Percentiles rank a stretch among this genome's conserved stretches.
phyloP scores from a whole-genome alignment of 1,140 invertebrate genomes.

The Venustaconcha ellipsiformis region DNA sequence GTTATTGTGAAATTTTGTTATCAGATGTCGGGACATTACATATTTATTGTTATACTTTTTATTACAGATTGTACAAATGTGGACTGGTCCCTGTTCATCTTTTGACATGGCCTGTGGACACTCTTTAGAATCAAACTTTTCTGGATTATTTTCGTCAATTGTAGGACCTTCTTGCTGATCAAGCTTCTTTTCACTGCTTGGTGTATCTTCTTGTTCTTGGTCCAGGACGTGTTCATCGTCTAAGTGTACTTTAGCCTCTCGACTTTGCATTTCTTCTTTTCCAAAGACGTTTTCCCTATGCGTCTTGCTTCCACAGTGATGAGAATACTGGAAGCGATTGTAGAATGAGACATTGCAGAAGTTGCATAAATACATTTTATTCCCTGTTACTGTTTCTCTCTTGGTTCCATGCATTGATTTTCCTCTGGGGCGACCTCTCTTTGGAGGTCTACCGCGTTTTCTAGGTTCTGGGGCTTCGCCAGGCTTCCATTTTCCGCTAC shows the following conservation, averaged over 20 bases:
- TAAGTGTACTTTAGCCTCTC: not conserved
- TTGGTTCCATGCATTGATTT: constrained; percentile 17
- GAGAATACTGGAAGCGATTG: constrained; percentile 41
- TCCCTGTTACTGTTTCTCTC: constrained; percentile 1
- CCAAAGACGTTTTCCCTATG: constrained; percentile 40
- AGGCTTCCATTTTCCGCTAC: constrained; percentile 34
- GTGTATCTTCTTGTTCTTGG: not conserved
- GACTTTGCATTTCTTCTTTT: not conserved
- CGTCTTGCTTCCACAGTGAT: constrained; percentile 35
- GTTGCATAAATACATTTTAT: constrained; percentile 34
- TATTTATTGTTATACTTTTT: constrained; percentile 58
- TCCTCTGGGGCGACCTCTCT: not conserved
- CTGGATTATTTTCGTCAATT: not conserved
- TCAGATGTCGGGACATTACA: constrained; percentile 57
- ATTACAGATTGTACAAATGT: constrained; percentile 65
- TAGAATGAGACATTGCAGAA: constrained; percentile 41
- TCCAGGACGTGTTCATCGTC: constrained; percentile 14
- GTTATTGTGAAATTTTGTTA: constrained; percentile 57
- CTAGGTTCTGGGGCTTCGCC: constrained; percentile 27
- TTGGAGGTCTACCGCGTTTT: not conserved
- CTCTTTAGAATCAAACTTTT: constrained; percentile 11
- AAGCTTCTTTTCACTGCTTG: not conserved
- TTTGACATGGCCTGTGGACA: constrained; percentile 3
- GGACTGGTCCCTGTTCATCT: constrained; percentile 11
- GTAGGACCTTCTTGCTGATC: constrained; percentile 2